Conservation (phyloP, 2,888 invertebrate species). For the Dynastes hyllus region DNA sequence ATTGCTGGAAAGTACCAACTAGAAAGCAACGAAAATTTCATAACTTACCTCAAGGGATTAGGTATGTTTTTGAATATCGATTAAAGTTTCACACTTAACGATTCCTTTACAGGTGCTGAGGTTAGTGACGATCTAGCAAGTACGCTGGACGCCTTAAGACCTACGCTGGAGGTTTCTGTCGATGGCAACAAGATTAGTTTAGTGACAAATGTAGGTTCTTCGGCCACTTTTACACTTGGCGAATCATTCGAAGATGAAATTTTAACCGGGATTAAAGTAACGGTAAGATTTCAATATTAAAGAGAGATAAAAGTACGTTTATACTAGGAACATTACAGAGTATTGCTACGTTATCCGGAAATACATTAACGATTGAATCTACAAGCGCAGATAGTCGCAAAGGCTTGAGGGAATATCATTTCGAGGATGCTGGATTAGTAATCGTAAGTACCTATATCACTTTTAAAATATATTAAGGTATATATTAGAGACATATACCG, state of each 20-base stretch:
- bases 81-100: background rate
- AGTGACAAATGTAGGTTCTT: conserved; percentile 51
- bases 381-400: conserved; percentile 22
- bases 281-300: conserved; percentile 52
- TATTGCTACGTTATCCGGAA: conserved; percentile 53
- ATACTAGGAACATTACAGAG: conserved; percentile 54
- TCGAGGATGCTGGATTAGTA: conserved; percentile 45
- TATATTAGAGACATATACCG: no score
- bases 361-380: conserved; percentile 53
- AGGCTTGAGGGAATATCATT: conserved; percentile 40
- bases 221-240: conserved; percentile 53
- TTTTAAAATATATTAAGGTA: background rate
- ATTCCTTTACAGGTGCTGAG: conserved; percentile 51
- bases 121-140: conserved; percentile 58
- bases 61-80: conserved; percentile 54
- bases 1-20: conserved; percentile 59
- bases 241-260: conserved; percentile 56
- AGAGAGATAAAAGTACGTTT: background rate
- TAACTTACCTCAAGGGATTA: conserved; percentile 55
- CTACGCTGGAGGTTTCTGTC: conserved; percentile 54
- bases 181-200: conserved; percentile 58
- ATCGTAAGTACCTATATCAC: conserved; percentile 41
- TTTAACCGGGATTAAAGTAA: conserved; percentile 51
- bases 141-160: conserved; percentile 50
- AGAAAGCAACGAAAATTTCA: conserved; percentile 60